Evolutionary conservation across 2,888 invertebrate genomes (phyloP).

Genomic region (Xanthostigma xanthostigma): DNA sequence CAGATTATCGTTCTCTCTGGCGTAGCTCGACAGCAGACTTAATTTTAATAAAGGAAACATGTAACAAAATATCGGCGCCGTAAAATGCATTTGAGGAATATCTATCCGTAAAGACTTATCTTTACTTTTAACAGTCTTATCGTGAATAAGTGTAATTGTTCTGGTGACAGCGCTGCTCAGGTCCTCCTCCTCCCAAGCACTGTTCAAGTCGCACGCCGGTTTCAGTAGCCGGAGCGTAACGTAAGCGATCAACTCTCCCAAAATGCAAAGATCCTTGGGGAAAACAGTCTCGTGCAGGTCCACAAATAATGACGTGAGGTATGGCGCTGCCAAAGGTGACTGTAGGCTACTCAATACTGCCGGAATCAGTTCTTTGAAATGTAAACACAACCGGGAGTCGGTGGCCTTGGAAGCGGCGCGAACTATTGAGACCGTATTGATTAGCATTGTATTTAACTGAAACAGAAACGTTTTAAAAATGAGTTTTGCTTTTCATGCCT

Average conservation of each 20-base stretch:
- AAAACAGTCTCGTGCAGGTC: constrained; percentile 43
- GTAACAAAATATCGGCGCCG: constrained; percentile 69
- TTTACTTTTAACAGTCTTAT: constrained; percentile 29
- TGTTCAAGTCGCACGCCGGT: constrained; percentile 66
- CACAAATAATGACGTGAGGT: constrained; percentile 42
- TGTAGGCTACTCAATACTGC: constrained; percentile 45
- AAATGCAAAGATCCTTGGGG: constrained; percentile 24
- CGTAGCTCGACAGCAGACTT: constrained; percentile 32
- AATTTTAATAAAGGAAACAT: constrained; percentile 62
- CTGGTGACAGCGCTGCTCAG: constrained; percentile 46
- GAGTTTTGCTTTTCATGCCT: no score
- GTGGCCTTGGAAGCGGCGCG: constrained; percentile 37
- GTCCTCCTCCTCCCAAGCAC: constrained; percentile 60
- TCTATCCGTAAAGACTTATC: constrained; percentile 15
- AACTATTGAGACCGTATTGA: constrained; percentile 33
- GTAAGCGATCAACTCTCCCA: constrained; percentile 49
- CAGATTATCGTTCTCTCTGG: constrained; percentile 36
- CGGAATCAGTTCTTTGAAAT: constrained; percentile 40
- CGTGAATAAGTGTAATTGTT: constrained; percentile 42
- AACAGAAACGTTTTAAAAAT: constrained; percentile 12
- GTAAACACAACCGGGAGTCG: constrained; percentile 32
- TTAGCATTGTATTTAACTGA: constrained; percentile 26
- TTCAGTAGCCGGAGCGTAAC: constrained; percentile 58
- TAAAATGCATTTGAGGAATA: constrained; percentile 30
- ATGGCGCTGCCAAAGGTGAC: constrained; percentile 65